phyloP scores from a whole-genome alignment of 2,888 invertebrate species.

The Parasteatoda lunata region DNA sequence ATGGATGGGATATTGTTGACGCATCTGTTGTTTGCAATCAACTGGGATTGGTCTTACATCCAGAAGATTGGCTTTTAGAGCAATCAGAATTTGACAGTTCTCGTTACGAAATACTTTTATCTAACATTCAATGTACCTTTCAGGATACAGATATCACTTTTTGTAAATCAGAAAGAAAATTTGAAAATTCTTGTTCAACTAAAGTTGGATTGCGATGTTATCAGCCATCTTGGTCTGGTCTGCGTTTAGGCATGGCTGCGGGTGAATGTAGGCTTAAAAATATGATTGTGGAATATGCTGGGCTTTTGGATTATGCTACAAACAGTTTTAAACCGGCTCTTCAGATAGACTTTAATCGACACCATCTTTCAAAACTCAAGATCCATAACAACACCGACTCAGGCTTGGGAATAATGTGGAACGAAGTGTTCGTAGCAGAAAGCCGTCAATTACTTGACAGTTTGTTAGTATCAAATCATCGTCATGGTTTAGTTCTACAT shows the following conservation, averaged over 20 bases:
- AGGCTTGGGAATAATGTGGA: slow-evolving; percentile 94
- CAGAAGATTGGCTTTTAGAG: slow-evolving; percentile 91
- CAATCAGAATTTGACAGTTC: slow-evolving; percentile 87
- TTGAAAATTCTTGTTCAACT: slow-evolving; percentile 91
- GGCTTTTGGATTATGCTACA: slow-evolving; percentile 92
- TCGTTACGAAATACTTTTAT: slow-evolving; percentile 80
- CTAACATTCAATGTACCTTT: slow-evolving; percentile 92
- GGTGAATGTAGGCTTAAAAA: slow-evolving; percentile 90
- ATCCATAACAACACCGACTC: slow-evolving; percentile 91
- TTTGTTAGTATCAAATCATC: slow-evolving; percentile 80
- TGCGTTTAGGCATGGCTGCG: slow-evolving; percentile 90
- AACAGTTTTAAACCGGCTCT: slow-evolving; percentile 90
- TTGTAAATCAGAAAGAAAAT: slow-evolving; percentile 83
- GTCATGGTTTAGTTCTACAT: slow-evolving; percentile 91
- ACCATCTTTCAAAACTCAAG: slow-evolving; percentile 76
- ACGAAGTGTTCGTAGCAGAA: slow-evolving; percentile 89
- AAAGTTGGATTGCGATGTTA: slow-evolving; percentile 92
- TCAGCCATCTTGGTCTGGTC: slow-evolving; percentile 94
- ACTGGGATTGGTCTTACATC: slow-evolving; percentile 92
- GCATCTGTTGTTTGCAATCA: slow-evolving; percentile 97
- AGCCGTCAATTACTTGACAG: slow-evolving; percentile 73
- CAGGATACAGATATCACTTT: slow-evolving; percentile 91
- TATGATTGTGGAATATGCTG: slow-evolving; percentile 91
- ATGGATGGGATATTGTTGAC: slow-evolving; percentile 93
- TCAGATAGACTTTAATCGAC: slow-evolving; percentile 82